Base-by-base conservation (phyloP, 1,140 invertebrate genomes). In the Drosophila micromelanica region DNA sequence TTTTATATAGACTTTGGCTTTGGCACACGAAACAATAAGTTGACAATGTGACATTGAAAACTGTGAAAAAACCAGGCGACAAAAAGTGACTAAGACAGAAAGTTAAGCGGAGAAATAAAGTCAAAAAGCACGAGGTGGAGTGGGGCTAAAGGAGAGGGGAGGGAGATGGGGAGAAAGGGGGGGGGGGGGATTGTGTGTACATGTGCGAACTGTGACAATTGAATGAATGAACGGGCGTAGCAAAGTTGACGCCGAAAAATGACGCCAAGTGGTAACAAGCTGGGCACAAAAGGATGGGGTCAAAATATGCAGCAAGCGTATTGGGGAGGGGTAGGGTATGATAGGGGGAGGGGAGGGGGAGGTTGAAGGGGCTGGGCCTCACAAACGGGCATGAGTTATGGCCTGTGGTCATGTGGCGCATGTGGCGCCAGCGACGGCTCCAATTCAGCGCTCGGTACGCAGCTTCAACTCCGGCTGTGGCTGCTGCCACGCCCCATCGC, bases 201-300 rank as follows among this genome's bases (percentile, higher is more conserved):
- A 23, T 12, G 55, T 11, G 48, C 11, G 52, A 17, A 27, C 42
- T 68, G 49, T 68, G 70, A 68, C 70, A 73, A 73, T 73, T 73
- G 70, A 68, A 73, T 73, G 70, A 73, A 68, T 62, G 74, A 68
- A 68, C 56, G 70, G 52, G 32, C 45, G 64, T 76, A 68, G 74
- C 59, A 76, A 76, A 76, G 63, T 73, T 76, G 74, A 76, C 74
- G 74, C 74, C 74, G 70, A 73, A 76, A 76, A 76, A 73, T 76
- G 74, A 76, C 57, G 74, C 74, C 74, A 73, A 73, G 71, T 63
- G 70, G 46, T 37, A 42, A 43, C 65, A 55, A 42, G 17, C 15
- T 20, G 54, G 38, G 1, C 5, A 45, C 15, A 17, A 17, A 17
- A 17, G 17, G 17, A 17, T n/a, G 17, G 17, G 17, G 17, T 17